phyloP scores from a whole-genome alignment of 2,888 invertebrate species.

The Apamea crenata region DNA sequence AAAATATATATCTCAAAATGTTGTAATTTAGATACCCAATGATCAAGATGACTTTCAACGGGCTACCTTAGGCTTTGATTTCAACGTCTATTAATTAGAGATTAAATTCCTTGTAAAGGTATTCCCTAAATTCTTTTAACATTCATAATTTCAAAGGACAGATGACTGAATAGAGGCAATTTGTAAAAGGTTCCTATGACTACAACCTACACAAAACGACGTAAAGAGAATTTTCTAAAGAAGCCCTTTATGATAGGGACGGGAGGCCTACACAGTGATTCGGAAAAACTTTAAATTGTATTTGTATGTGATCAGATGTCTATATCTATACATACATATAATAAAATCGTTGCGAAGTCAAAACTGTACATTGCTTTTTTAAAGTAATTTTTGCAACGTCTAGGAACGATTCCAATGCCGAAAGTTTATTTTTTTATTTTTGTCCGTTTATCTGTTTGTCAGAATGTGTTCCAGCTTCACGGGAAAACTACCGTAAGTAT shows the following conservation, averaged over 20 bases:
- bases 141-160: constrained; percentile 21
- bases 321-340: too few relatives aligned
- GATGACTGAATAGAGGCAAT: constrained; percentile 39
- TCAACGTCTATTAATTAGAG: constrained; percentile 1
- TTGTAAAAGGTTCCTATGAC: constrained; percentile 37
- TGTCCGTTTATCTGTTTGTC: too few relatives aligned
- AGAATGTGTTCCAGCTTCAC: too few relatives aligned
- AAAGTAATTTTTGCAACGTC: too few relatives aligned
- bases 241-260: constrained; percentile 28
- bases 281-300: constrained; percentile 43
- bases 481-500: too few relatives aligned
- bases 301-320: constrained; percentile 51
- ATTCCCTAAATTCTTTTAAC: constrained; percentile 6
- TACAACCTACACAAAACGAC: constrained; percentile 34
- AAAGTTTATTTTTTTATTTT: too few relatives aligned
- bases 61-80: constrained; percentile 8
- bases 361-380: too few relatives aligned
- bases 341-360: too few relatives aligned
- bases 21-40: background rate
- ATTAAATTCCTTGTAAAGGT: background rate
- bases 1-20: too few relatives aligned
- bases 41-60: background rate
- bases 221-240: constrained; percentile 39
- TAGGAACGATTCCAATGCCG: too few relatives aligned
- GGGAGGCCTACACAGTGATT: constrained; percentile 17